Conservation (phyloP, 2,113 vertebrate genomes). For the Nestor notabilis region DNA sequence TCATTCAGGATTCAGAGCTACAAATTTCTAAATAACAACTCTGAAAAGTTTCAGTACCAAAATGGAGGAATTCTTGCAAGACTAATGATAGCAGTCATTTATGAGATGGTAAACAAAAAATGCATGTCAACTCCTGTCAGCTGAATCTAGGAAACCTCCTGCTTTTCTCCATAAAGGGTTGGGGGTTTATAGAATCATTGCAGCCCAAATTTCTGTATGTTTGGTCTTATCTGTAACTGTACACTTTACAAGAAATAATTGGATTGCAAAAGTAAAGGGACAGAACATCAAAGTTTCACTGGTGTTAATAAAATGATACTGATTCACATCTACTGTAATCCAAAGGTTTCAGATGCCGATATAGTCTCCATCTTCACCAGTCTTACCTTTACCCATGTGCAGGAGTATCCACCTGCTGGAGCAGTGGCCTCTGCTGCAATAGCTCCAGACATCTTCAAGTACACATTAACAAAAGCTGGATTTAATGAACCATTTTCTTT, state of each 20-base stretch:
- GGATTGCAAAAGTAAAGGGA: neutral
- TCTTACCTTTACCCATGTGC: neutral
- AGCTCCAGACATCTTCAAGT: neutral
- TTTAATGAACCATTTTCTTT: neutral
- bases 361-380: neutral
- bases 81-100: neutral
- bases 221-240: fast-evolving
- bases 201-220: neutral
- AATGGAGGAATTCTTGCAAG: neutral
- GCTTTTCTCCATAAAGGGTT: neutral
- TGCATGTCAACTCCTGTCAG: neutral
- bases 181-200: neutral
- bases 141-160: neutral
- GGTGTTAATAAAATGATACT: neutral
- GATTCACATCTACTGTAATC: neutral
- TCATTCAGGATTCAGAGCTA: neutral
- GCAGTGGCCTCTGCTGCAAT: neutral
- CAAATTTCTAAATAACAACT: neutral
- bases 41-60: neutral
- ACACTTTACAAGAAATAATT: neutral
- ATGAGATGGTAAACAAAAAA: neutral
- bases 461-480: neutral
- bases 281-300: neutral
- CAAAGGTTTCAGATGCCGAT: neutral
- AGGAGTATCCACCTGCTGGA: neutral